Evolutionary conservation across 2,113 vertebrate genomes (phyloP).

Genomic region (Amphiprion ocellaris): DNA sequence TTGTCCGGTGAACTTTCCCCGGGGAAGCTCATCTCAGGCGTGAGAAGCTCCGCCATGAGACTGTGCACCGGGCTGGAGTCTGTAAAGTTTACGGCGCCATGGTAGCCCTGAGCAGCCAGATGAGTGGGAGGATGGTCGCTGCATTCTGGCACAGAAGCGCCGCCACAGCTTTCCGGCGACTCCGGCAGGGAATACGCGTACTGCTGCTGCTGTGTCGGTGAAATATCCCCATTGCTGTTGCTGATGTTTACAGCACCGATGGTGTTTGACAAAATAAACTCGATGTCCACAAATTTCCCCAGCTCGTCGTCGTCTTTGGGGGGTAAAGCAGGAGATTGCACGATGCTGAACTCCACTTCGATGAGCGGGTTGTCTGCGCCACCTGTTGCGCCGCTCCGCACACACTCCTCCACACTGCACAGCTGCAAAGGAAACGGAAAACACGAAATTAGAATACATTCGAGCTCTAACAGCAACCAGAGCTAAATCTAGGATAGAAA

Average conservation of each 20-base stretch:
- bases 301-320: slow-evolving; percentile 90
- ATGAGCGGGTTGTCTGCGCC: slow-evolving; percentile 71
- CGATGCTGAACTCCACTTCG: slow-evolving; percentile 84
- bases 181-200: slow-evolving; percentile 89
- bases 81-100: slow-evolving; percentile 58
- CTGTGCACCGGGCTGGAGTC: slow-evolving; percentile 83
- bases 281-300: slow-evolving; percentile 90
- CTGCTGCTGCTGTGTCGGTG: slow-evolving; percentile 51
- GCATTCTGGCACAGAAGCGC: slow-evolving; percentile 82
- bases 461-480: not conserved
- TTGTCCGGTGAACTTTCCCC: slow-evolving; percentile 70
- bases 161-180: slow-evolving; percentile 91
- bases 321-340: slow-evolving; percentile 73
- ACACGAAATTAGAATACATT: not conserved
- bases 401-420: slow-evolving; percentile 71
- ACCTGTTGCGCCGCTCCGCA: slow-evolving; percentile 47
- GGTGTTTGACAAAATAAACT: slow-evolving; percentile 92
- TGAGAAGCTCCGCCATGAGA: slow-evolving; percentile 92
- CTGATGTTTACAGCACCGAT: slow-evolving; percentile 48
- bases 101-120: slow-evolving; percentile 60
- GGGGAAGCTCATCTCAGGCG: slow-evolving; percentile 81
- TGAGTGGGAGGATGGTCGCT: slow-evolving; percentile 81
- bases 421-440: slow-evolving; percentile 42
- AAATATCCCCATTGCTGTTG: slow-evolving; percentile 29
- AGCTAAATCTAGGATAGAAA: not conserved